phyloP scores from a whole-genome alignment of 2,113 vertebrate genomes.

The Lophotis ruficrista region DNA sequence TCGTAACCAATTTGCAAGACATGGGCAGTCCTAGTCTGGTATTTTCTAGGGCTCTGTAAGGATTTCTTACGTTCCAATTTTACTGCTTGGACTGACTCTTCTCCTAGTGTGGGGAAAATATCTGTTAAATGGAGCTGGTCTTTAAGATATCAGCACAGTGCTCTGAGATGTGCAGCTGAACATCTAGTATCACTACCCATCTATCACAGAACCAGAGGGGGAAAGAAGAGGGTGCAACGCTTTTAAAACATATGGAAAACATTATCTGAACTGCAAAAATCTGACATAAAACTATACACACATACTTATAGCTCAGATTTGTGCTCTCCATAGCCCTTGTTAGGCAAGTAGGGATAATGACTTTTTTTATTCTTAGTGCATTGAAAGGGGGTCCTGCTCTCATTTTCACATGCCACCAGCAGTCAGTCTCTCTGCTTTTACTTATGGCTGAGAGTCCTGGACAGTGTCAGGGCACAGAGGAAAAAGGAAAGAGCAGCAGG shows the following conservation, averaged over 20 bases:
- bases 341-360: neutral
- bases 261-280: constrained; percentile 24
- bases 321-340: neutral
- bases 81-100: neutral
- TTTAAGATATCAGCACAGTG: neutral
- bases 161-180: neutral
- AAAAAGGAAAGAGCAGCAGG: neutral
- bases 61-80: neutral
- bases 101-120: neutral
- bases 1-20: neutral
- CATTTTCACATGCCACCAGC: neutral
- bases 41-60: neutral
- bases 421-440: neutral
- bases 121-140: neutral
- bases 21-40: neutral
- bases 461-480: neutral
- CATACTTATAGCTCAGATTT: neutral
- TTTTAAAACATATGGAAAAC: constrained; percentile 15
- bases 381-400: neutral
- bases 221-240: neutral
- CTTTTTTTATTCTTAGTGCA: neutral
- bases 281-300: constrained; percentile 2
- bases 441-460: neutral
- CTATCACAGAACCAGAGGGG: neutral
- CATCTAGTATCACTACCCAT: neutral